phyloP scores from a whole-genome alignment of 2,888 invertebrate species.

The Mechanitis messenoides region DNA sequence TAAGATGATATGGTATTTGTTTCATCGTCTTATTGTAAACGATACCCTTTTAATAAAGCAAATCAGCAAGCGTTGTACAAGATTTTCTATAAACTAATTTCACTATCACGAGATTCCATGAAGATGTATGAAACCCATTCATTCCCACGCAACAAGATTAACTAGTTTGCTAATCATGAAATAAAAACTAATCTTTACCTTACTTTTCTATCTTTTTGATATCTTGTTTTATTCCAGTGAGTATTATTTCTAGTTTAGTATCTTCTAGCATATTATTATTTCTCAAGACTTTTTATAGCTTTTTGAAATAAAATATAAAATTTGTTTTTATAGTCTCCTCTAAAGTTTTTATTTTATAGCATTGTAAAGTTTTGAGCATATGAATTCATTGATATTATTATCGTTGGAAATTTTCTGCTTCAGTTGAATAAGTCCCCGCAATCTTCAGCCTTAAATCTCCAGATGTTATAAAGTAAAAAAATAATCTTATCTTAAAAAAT shows the following conservation, averaged over 20 bases:
- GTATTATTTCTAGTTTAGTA: background rate
- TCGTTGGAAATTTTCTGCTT: constrained; percentile 18
- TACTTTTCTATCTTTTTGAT: constrained; percentile 11
- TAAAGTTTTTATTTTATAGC: constrained; percentile 2
- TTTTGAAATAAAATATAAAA: too few species aligned
- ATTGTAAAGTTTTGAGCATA: too few species aligned
- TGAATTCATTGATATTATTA: too few species aligned
- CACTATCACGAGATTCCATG: constrained; percentile 16
- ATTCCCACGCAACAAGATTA: constrained; percentile 32
- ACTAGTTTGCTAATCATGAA: constrained; percentile 27
- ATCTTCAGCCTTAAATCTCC: constrained; percentile 25
- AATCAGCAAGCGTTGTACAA: constrained; percentile 14
- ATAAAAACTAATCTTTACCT: constrained; percentile 24
- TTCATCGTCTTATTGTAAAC: background rate
- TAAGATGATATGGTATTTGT: background rate
- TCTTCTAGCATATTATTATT: background rate
- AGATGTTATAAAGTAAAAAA: constrained; percentile 25
- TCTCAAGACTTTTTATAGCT: too few species aligned
- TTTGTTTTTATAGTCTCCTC: too few species aligned
- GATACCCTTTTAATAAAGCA: constrained; percentile 6
- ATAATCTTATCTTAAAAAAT: constrained; percentile 28
- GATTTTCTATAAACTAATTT: constrained; percentile 25
- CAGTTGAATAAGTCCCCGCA: constrained; percentile 58
- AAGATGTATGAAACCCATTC: constrained; percentile 22
- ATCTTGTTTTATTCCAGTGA: constrained; percentile 15